Conservation (phyloP, 2,797 vertebrate genomes). For the Antennarius maculatus region DNA sequence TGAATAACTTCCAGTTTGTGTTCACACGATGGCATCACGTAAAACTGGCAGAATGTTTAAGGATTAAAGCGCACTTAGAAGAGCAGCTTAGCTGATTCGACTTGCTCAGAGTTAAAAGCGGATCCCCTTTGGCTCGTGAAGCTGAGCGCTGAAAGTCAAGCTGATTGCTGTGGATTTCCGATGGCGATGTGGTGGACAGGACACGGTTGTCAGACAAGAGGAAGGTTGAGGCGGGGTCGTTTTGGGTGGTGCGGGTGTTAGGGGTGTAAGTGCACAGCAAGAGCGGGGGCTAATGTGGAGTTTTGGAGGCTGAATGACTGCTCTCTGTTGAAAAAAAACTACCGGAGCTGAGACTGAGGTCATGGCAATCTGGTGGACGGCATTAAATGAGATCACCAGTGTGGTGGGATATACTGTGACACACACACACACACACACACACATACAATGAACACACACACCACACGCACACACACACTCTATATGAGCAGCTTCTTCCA, state of each 20-base stretch:
- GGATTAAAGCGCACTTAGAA: conserved; percentile 38
- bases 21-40: conserved; percentile 5
- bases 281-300: conserved; percentile 33
- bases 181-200: conserved; percentile 13
- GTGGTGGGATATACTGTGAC: conserved; percentile 32
- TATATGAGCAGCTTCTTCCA: conserved; percentile 56
- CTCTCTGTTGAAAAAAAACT: conserved; percentile 47
- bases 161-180: conserved; percentile 3
- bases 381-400: conserved; percentile 69
- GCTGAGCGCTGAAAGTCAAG: conserved; percentile 19
- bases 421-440: conserved; percentile 39
- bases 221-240: not conserved
- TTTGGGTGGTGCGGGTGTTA: conserved; percentile 23
- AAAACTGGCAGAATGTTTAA: conserved; percentile 23
- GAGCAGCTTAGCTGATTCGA: conserved; percentile 50
- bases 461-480: conserved; percentile 37
- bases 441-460: conserved; percentile 41
- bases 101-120: conserved; percentile 22
- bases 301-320: conserved; percentile 42
- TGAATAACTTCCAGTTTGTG: conserved; percentile 27
- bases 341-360: conserved; percentile 65
- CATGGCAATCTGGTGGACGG: conserved; percentile 61
- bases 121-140: conserved; percentile 8
- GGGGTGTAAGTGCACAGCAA: conserved; percentile 25
- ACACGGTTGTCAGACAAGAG: conserved; percentile 6